Percentiles rank a stretch among this genome's conserved stretches.
These are phyloP conservation scores for Crenuchus spilurus DNA, from an alignment of 2,797 vertebrate species.

Conservation along the genomic window DNA sequence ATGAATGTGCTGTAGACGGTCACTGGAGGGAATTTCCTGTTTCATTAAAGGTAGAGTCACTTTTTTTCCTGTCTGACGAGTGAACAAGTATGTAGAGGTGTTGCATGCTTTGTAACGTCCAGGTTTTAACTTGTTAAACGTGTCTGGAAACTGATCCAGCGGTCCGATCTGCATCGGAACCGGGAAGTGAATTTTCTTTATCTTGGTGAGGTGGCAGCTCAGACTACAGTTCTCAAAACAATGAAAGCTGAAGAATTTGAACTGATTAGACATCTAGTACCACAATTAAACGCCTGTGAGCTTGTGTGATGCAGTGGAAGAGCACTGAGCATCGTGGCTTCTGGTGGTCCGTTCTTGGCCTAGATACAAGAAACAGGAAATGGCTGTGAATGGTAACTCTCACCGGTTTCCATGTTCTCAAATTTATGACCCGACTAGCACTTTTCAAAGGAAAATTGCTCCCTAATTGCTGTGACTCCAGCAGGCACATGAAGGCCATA, in stretches of 20 bases:
- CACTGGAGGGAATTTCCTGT: neutral
- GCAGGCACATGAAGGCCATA: neutral
- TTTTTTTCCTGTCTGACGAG: neutral
- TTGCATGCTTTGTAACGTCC: neutral
- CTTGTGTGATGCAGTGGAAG: neutral
- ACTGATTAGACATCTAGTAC: neutral
- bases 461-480: neutral
- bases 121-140: neutral
- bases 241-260: neutral
- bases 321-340: neutral
- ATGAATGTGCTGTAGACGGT: neutral
- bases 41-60: neutral
- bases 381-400: conserved; percentile 9
- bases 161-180: neutral
- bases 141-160: neutral
- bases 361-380: conserved; percentile 26
- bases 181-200: neutral
- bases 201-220: neutral
- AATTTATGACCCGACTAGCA: neutral
- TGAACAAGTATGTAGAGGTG: neutral
- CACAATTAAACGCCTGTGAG: neutral
- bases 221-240: no score
- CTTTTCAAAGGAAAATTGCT: neutral
- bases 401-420: conserved; percentile 26
- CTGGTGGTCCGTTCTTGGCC: neutral